Base-by-base conservation (phyloP, 2,797 vertebrate species). In the Bucorvus abyssinicus region DNA sequence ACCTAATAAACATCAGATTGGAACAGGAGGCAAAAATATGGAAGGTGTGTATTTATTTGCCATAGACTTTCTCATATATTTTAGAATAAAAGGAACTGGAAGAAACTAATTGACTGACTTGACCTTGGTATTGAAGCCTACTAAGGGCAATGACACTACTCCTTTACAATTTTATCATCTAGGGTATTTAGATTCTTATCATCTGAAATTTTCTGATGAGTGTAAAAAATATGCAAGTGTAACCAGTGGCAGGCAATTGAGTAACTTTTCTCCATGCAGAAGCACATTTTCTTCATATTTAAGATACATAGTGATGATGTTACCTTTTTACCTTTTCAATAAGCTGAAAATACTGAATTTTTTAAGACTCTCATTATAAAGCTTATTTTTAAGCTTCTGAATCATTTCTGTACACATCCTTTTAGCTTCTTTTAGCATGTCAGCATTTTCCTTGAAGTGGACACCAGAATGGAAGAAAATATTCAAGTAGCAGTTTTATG, bases 261-360 rank as follows among this genome's bases (percentile, higher is more conserved):
- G 20, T 21, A 68, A 69, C 13, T 65, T 76, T 83, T 64, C 27
- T 56, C 32, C 14, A 22, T 52, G 16, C 1, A 55, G 18, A 81
- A 47, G 7, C 32, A 74, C 6, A 22, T 63, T 84, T 79, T 59
- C 13, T 52, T 59, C 20, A 26, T 69, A 36, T 53, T 52, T 52
- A 45, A 74, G 12, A 74, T 55, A 24, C 0, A 2, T 4, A 64
- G 21, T 0, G 0, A 67, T 52, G 13, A 52, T 65, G 7, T 38
- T 9, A 34, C 8, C 4, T 49, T 84, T 73, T 45, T 16, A 55
- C 5, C 13, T 53, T 27, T 73, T 55, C 29, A 61, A 2, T 47
- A 55, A 53, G 6, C 18, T 59, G 34, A 69, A 76, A 85, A 42
- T 22, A 6, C 59, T 59, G 16, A 27, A 4, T 24, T 85, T 71